Evolutionary conservation across 2,888 invertebrate genomes (phyloP).

Genomic region (Drosophila meridiana): DNA sequence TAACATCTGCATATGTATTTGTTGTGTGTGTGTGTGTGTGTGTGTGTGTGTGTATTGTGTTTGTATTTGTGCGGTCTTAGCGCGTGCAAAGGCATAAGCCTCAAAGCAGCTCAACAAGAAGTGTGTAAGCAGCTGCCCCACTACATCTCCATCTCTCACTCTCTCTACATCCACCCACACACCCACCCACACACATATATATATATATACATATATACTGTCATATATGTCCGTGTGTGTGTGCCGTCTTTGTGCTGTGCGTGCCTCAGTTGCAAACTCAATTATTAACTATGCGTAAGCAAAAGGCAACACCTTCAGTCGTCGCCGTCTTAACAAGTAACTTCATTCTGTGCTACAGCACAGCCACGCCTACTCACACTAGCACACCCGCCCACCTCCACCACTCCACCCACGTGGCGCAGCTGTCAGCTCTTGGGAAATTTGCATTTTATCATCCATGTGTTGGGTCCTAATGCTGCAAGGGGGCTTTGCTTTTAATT

Average conservation of each 20-base stretch:
- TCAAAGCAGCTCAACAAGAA: slow-evolving; percentile 32
- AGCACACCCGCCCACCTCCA: too few species aligned
- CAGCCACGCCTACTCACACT: not conserved
- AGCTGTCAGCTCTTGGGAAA: slow-evolving; percentile 68
- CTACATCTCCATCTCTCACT: not conserved
- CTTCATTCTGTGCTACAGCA: slow-evolving; percentile 19
- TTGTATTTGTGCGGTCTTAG: slow-evolving; percentile 39
- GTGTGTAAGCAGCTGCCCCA: not conserved
- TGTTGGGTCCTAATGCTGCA: slow-evolving; percentile 52
- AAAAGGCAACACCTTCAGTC: slow-evolving; percentile 73
- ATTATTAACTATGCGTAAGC: slow-evolving; percentile 72
- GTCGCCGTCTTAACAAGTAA: slow-evolving; percentile 34
- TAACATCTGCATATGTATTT: not conserved
- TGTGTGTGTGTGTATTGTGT: slow-evolving; percentile 17
- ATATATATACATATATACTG: not conserved
- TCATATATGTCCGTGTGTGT: slow-evolving; percentile 17
- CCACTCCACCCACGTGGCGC: not conserved
- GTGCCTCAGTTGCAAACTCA: slow-evolving; percentile 77
- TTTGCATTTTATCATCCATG: slow-evolving; percentile 78
- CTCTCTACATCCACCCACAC: too few species aligned
- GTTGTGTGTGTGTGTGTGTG: not conserved
- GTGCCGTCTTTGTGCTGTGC: slow-evolving; percentile 47
- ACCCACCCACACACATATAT: not conserved
- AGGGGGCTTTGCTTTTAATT: slow-evolving; percentile 75
- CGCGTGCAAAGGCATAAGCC: slow-evolving; percentile 58